Evolutionary conservation across 2,888 invertebrate species (phyloP).

Genomic region (Trichacis sp.): DNA sequence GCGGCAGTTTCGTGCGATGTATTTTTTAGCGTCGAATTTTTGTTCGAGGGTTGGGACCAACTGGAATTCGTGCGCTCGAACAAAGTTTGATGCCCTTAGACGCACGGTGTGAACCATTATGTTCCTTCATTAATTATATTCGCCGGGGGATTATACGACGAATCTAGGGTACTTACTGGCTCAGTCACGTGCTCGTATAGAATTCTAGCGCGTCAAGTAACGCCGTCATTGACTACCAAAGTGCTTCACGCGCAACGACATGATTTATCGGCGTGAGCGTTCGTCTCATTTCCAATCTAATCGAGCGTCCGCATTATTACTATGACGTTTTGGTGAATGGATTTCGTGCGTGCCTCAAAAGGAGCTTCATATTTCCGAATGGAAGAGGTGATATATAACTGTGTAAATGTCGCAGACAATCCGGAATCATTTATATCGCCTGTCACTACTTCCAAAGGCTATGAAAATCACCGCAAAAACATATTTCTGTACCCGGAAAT

Average conservation of each 20-base stretch:
- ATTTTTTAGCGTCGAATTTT: constrained; percentile 3
- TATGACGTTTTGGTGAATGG: background rate
- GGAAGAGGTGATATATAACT: background rate
- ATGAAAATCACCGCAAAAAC: background rate
- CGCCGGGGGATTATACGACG: constrained; percentile 50
- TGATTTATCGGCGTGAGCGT: constrained; percentile 43
- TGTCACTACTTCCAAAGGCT: background rate
- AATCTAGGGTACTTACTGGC: constrained; percentile 43
- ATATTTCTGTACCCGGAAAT: background rate
- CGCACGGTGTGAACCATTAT: constrained; percentile 40
- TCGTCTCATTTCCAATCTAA: constrained; percentile 38
- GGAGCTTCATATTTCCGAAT: background rate
- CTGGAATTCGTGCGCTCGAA: constrained; percentile 27
- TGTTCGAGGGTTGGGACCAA: constrained; percentile 13
- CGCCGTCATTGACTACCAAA: constrained; percentile 35
- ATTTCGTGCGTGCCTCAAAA: background rate
- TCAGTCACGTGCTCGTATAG: constrained; percentile 16
- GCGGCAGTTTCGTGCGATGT: constrained; percentile 1
- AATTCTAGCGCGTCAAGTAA: constrained; percentile 15
- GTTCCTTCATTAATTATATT: constrained; percentile 58
- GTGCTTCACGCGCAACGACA: constrained; percentile 27
- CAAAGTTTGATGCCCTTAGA: constrained; percentile 41
- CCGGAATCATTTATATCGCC: background rate
- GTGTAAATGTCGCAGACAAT: background rate
- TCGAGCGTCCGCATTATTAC: constrained; percentile 15